Evolutionary conservation across 2,797 vertebrate genomes (phyloP), one percentile per base, ranked within the genome.

Genomic region (Sebastiscus albofasciatus): DNA sequence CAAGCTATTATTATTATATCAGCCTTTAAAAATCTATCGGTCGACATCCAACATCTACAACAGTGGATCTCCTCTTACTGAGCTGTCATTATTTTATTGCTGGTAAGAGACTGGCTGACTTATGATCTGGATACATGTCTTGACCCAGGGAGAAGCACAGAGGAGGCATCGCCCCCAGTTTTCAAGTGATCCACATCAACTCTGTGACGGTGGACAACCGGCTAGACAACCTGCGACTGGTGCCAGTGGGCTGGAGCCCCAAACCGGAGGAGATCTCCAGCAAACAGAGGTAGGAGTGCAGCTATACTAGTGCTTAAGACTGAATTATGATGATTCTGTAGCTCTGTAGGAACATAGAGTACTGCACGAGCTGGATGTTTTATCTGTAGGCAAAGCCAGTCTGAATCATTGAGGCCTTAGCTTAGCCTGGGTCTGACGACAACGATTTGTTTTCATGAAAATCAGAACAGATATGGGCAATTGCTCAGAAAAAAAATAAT

Each of bases 131-230:
- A 36, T 59, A 0, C 1, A 2, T 73, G 34, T 87, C 8, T 89
- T 54, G 75, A 7, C 61, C 0, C 81, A 99, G 99, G 99, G 98
- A 99, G 93, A 97, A 98, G 81, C 99, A 99, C 94, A 90, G 98
- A 88, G 99, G 99, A 31, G 98, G 98, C 75, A 97, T 99, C 0
- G 99, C 98, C 10, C 97, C 97, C 4, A 98, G 98, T 56, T 99
- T 99, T 73, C 98, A 99, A 94, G 98, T 99, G 67, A 97, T 99
- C 55, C 99, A 99, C 70, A 97, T 99, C 84, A 99, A 99, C 61
- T 97, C 97, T 0, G 98, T 99, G 77, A 99, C 99, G 0, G 98
- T 99, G 83, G 99, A 99, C 94, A 99, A 99, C 91, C 96, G 98
- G 69, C 94, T 99, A 74, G 99, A 99, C 95, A 99, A 99, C 89